Conservation (phyloP, 2,888 invertebrate species). For the Trissolcus brochymenae region DNA sequence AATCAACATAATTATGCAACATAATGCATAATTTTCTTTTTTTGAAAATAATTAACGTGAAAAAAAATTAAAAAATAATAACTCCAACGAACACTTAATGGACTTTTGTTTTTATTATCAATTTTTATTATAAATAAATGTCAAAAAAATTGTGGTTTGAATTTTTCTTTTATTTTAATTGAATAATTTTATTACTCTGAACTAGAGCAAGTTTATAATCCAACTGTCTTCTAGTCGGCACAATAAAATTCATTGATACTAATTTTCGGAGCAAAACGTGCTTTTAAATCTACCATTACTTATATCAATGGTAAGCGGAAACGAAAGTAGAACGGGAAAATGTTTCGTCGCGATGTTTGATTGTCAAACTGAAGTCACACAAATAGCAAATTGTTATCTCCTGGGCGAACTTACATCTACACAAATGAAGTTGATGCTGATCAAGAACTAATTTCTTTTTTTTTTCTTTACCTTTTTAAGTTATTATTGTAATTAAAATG, state of each 20-base stretch:
- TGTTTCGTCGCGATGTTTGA: slow-evolving; percentile 24
- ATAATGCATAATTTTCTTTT: background rate
- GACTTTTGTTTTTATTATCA: too few relatives aligned
- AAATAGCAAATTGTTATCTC: slow-evolving; percentile 1
- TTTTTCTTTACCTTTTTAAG: too few relatives aligned
- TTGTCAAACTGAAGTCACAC: slow-evolving; percentile 20
- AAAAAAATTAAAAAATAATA: too few relatives aligned
- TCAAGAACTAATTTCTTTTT: too few relatives aligned
- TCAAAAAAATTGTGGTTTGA: background rate
- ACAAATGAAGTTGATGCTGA: background rate
- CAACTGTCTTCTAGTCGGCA: background rate
- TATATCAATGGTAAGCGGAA: slow-evolving; percentile 35
- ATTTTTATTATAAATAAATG: background rate
- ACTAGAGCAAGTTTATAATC: too few relatives aligned
- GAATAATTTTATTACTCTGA: too few relatives aligned
- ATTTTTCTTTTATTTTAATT: too few relatives aligned
- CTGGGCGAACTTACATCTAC: background rate
- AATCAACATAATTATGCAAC: background rate
- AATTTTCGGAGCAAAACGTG: slow-evolving; percentile 23
- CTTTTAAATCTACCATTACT: slow-evolving; percentile 6
- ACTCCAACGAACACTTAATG: too few relatives aligned
- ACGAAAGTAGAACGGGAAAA: slow-evolving; percentile 42
- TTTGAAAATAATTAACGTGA: background rate
- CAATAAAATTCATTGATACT: background rate
- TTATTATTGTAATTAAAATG: too few relatives aligned